phyloP scores from a whole-genome alignment of 2,113 vertebrate genomes.

The Tachysurus vachellii region DNA sequence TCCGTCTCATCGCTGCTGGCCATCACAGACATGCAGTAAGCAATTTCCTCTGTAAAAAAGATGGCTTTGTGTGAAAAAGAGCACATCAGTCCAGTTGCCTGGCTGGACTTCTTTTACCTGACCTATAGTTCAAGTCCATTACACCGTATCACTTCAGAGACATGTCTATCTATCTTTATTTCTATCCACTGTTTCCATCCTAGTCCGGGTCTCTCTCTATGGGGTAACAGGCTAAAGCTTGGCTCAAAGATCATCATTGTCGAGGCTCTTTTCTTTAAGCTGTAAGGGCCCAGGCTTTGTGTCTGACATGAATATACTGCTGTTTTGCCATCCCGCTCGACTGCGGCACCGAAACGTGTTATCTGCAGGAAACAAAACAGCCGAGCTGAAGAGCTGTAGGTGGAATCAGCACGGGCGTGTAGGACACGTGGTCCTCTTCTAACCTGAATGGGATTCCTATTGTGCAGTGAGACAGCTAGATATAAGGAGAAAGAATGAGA shows the following conservation, averaged over 20 bases:
- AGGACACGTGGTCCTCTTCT: conserved; percentile 19
- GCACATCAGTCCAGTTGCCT: conserved; percentile 11
- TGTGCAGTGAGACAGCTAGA: conserved; percentile 34
- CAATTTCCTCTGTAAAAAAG: not conserved
- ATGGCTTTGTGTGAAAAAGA: not conserved
- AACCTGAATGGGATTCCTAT: conserved; percentile 15
- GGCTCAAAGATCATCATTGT: conserved; percentile 49
- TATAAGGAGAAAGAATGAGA: conserved; percentile 24
- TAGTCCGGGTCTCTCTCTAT: conserved; percentile 29
- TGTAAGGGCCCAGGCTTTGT: conserved; percentile 25
- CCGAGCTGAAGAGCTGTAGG: conserved; percentile 5
- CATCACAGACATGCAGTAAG: not conserved
- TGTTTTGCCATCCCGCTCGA: conserved; percentile 9
- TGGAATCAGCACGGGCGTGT: conserved; percentile 28
- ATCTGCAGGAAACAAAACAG: conserved; percentile 28
- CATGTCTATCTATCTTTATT: conserved; percentile 6
- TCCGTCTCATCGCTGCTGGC: not conserved
- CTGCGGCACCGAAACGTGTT: not conserved
- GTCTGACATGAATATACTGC: conserved; percentile 31
- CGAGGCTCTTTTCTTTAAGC: conserved; percentile 17
- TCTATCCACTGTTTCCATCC: not conserved
- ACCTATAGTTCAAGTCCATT: conserved; percentile 52
- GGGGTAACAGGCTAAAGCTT: conserved; percentile 44
- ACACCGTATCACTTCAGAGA: conserved; percentile 26
- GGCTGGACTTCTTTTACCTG: conserved; percentile 31